These are phyloP conservation scores for Zoanthus gigantus DNA, from an alignment of 92 coral and sea anemone genomes.

Conservation along the genomic window DNA sequence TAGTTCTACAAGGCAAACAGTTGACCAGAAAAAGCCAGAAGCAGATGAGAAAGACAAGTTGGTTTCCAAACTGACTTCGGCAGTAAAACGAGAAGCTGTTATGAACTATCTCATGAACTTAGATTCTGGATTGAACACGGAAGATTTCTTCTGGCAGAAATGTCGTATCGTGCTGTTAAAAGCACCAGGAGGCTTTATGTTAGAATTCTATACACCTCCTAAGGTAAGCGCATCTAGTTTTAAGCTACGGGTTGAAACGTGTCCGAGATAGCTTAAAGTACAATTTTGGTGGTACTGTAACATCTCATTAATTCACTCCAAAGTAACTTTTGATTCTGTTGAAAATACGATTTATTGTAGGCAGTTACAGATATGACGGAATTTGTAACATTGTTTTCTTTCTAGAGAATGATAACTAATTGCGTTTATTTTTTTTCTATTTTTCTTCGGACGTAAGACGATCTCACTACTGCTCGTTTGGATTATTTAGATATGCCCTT, in stretches of 20 bases:
- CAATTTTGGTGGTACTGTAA: not conserved
- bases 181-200: conserved; percentile 98
- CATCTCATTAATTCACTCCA: not conserved
- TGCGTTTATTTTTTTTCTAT: not conserved
- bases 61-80: conserved; percentile 55
- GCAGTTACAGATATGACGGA: no score
- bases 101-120: conserved; percentile 94
- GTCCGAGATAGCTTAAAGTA: not conserved
- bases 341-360: no score
- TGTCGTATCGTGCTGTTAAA: conserved; percentile 92
- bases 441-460: no score
- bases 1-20: conserved; percentile 54
- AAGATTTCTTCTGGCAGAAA: conserved; percentile 99
- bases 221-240: conserved; percentile 69
- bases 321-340: not conserved
- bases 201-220: conserved; percentile 97
- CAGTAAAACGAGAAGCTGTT: conserved; percentile 80
- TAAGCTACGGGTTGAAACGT: conserved; percentile 8
- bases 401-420: not conserved
- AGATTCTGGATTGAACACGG: conserved; percentile 93
- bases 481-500: no score
- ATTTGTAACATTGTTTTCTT: not conserved
- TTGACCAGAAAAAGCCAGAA: conserved; percentile 45
- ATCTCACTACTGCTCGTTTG: no score
- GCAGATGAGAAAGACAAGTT: conserved; percentile 49